Conservation (phyloP, 2,113 vertebrate species). For the Rhinopomastus cyanomelas region DNA sequence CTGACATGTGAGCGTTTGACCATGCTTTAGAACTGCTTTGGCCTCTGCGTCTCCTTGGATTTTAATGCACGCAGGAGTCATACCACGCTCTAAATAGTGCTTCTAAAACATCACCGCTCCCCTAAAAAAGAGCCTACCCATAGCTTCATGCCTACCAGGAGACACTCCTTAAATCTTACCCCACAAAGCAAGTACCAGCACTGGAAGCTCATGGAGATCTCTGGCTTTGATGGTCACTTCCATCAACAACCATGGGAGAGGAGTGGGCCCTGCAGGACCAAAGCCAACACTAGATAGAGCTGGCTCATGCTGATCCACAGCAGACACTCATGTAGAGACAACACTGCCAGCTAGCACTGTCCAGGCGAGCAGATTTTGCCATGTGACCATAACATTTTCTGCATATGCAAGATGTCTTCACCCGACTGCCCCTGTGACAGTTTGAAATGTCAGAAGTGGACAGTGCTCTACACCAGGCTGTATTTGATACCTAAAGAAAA, state of each 20-base stretch:
- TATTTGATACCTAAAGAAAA: background rate
- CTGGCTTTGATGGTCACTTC: background rate
- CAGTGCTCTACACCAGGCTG: accelerated
- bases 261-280: accelerated
- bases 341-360: accelerated
- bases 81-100: background rate
- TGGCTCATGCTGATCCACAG: accelerated
- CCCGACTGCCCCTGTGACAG: background rate
- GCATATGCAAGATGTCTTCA: background rate
- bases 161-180: background rate
- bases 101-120: background rate
- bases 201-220: background rate
- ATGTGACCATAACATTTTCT: background rate
- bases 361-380: background rate
- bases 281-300: background rate
- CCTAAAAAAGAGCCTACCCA: background rate
- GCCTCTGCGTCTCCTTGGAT: background rate
- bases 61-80: background rate
- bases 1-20: background rate
- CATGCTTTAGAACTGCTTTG: background rate
- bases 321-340: background rate
- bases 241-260: background rate
- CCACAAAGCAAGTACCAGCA: background rate
- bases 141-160: background rate
- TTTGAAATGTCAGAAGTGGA: background rate